Percentiles rank a stretch among this genome's conserved stretches.
Conservation (phyloP, 1,140 invertebrate genomes). For the Dinoponera quadriceps region DNA sequence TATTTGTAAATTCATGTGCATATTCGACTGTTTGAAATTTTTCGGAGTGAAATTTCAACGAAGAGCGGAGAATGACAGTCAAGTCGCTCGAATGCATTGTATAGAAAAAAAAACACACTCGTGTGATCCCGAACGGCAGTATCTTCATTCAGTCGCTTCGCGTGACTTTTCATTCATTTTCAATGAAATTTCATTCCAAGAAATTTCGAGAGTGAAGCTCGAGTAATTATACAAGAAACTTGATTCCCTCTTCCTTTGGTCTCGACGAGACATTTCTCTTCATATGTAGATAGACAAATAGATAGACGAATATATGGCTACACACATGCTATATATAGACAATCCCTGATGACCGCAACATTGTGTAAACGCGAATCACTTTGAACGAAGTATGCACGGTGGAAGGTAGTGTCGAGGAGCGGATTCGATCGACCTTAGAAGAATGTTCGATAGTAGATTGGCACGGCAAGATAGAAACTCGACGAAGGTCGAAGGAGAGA, state of each 20-base stretch:
- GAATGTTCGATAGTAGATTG: slow-evolving; percentile 64
- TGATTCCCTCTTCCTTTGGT: neutral
- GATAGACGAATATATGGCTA: slow-evolving; percentile 23
- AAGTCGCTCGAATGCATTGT: no score
- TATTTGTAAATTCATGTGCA: no score
- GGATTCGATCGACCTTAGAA: slow-evolving; percentile 63
- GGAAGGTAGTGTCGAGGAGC: slow-evolving; percentile 45
- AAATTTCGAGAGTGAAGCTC: neutral
- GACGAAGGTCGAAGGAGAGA: slow-evolving; percentile 40
- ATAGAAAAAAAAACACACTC: no score
- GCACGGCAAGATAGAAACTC: slow-evolving; percentile 56
- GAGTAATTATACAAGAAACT: no score
- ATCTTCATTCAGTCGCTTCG: no score
- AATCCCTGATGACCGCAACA: slow-evolving; percentile 44
- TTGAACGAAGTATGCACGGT: slow-evolving; percentile 27
- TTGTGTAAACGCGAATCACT: slow-evolving; percentile 45
- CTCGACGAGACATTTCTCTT: slow-evolving; percentile 4
- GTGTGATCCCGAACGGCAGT: no score
- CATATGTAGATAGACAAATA: slow-evolving; percentile 1
- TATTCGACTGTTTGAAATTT: no score
- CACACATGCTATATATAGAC: slow-evolving; percentile 5
- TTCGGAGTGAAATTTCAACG: no score
- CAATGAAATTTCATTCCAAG: slow-evolving; percentile 5
- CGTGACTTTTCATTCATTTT: neutral
- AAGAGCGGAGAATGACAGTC: no score